Base-by-base conservation (phyloP, 53 echinoderm and acorn worm genomes). In the Antedon mediterranea region DNA sequence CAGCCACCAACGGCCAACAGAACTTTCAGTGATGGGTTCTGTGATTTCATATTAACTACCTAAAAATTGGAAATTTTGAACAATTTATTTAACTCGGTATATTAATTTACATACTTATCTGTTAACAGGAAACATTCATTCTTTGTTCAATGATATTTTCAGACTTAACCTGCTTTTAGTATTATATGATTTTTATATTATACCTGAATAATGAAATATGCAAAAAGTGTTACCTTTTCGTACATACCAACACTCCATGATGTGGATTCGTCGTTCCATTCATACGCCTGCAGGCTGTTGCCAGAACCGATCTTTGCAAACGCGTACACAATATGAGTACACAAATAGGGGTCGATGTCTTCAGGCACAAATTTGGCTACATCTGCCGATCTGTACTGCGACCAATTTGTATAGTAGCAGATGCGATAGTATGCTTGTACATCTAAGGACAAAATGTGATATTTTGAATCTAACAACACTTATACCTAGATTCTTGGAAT, bases 261-360 rank as follows among this genome's bases (percentile, higher is more conserved):
- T 0, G 81, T 82, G 4, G 73, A 77, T 73, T 78, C 82, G 71
- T 86, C 86, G 73, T 86, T 86, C 86, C 81, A 86, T 31, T 82
- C 86, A 32, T 81, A 82, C 31, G 86, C 72, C 0, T 75, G 73
- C n/a, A 86, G 73, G 4, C 29, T 33, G 76, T 77, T 71, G 11
- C 57, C 57, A 23, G 57, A 11, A 26, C 20, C 57, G 23, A 57
- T 57, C 20, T 57, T 57, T 57, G 57, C 57, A 57, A 57, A 57
- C 2, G 57, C 57, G 23, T 57, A 57, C 9, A 57, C 20, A 18
- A 57, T 57, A 57, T 57, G 57, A 3, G 57, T 57, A 23, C 57
- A 57, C 57, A 57, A 18, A 18, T 57, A 2, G 8, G 57, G 57
- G 23, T 57, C 57, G 23, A 57, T 23, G 57, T 57, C 23, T 2